phyloP scores from a whole-genome alignment of 2,888 invertebrate genomes.

The Limnephilus rhombicus region DNA sequence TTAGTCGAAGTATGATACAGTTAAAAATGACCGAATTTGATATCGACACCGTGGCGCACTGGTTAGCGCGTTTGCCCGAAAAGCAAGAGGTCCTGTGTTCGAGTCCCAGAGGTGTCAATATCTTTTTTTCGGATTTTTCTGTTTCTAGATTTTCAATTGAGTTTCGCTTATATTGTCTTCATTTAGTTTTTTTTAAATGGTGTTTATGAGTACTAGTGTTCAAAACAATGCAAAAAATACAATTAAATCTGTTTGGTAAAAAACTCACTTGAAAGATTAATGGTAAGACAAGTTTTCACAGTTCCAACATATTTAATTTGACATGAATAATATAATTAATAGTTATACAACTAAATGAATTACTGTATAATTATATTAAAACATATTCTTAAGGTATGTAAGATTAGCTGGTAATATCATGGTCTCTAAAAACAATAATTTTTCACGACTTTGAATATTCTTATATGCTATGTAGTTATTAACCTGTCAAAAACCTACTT shows the following conservation, averaged over 20 bases:
- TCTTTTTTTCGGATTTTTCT: too few species aligned
- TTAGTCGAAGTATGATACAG: too few species aligned
- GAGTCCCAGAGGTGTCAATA: too few species aligned
- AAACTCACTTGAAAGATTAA: neutral
- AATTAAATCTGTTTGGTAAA: too few species aligned
- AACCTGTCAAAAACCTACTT: conserved; percentile 74
- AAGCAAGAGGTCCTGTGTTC: too few species aligned
- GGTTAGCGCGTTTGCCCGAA: too few species aligned
- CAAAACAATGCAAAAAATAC: neutral
- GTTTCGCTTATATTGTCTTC: too few species aligned
- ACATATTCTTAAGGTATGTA: conserved; percentile 48
- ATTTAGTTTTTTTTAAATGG: too few species aligned
- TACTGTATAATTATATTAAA: conserved; percentile 4
- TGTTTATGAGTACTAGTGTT: too few species aligned
- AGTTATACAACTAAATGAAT: conserved; percentile 38
- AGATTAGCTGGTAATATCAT: conserved; percentile 53
- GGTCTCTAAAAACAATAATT: conserved; percentile 63
- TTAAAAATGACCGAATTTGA: too few species aligned
- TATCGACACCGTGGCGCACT: too few species aligned
- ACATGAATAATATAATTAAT: neutral
- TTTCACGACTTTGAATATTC: conserved; percentile 64
- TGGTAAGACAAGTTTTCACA: neutral
- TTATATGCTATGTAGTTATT: conserved; percentile 63
- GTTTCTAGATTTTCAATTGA: too few species aligned
- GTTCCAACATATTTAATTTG: neutral